A percentile compares a stretch with the other conserved stretches of the same genome.
Conservation (phyloP, 35 echinoderm and acorn worm genomes). For the Anneissia japonica region DNA sequence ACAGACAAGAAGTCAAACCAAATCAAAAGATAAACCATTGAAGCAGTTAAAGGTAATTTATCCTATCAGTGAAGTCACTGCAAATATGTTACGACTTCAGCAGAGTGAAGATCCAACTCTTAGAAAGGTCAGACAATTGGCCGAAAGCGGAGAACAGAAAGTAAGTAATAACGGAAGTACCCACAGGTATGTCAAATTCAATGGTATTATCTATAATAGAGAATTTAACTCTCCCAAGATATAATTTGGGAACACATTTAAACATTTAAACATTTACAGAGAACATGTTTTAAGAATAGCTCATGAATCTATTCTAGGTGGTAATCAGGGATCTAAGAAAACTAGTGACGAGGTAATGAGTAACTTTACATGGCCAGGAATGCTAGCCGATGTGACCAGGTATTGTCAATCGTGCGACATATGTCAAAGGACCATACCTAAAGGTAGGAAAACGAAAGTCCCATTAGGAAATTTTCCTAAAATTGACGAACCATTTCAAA, state of each 20-base stretch:
- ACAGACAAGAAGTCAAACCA: conserved; percentile 4
- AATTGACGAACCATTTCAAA: conserved; percentile 16
- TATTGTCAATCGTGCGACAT: conserved; percentile 9
- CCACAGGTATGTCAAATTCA: not conserved
- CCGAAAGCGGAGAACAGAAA: not conserved
- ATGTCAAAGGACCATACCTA: conserved; percentile 13
- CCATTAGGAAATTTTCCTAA: not conserved
- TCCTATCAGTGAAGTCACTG: not conserved
- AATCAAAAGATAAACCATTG: not conserved
- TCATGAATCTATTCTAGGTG: conserved; percentile 29
- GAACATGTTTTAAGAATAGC: conserved; percentile 12
- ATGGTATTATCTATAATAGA: conserved; percentile 5
- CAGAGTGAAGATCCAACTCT: not conserved
- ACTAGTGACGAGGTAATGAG: not conserved
- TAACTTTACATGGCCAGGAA: not conserved
- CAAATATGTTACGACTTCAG: not conserved
- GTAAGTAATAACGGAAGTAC: not conserved
- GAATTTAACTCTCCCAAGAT: too few species aligned
- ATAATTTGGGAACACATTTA: not conserved
- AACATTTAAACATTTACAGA: not conserved
- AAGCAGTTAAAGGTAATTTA: not conserved
- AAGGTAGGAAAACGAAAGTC: conserved; percentile 1
- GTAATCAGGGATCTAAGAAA: conserved; percentile 3
- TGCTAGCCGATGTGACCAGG: not conserved
- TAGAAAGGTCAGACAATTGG: not conserved